Evolutionary conservation across 2,797 vertebrate species (phyloP).

Genomic region (Takifugu ocellatus): DNA sequence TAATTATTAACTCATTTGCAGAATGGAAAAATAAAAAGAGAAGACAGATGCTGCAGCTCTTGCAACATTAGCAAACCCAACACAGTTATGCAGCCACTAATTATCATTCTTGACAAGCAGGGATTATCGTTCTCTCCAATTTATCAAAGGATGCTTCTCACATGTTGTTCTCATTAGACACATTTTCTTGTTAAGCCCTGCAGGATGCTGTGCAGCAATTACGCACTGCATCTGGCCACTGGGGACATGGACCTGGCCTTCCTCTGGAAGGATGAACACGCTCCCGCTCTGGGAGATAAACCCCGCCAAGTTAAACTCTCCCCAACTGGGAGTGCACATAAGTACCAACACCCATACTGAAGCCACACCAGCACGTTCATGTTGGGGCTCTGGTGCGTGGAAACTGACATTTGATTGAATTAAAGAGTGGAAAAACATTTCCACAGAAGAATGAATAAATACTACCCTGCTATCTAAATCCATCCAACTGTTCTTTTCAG

Average conservation of each 20-base stretch:
- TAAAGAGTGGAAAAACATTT: too few species aligned
- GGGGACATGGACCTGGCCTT: conserved; percentile 41
- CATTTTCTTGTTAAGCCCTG: conserved; percentile 28
- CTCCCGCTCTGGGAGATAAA: conserved; percentile 44
- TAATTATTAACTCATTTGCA: too few species aligned
- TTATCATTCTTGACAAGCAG: neutral
- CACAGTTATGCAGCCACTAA: conserved; percentile 1
- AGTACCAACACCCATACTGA: conserved; percentile 45
- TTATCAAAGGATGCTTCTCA: conserved; percentile 39
- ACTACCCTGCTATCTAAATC: too few species aligned
- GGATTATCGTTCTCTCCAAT: conserved; percentile 11
- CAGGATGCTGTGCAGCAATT: conserved; percentile 13
- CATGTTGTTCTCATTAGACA: conserved; percentile 16
- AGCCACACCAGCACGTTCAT: neutral
- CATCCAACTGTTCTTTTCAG: too few species aligned
- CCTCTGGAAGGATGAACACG: conserved; percentile 39
- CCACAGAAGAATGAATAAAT: too few species aligned
- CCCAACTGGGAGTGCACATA: conserved; percentile 37
- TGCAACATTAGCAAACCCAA: conserved; percentile 9
- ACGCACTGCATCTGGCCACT: conserved; percentile 5
- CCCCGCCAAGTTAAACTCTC: conserved; percentile 45
- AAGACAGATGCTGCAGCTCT: neutral
- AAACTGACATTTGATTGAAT: too few species aligned
- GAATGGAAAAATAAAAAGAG: neutral
- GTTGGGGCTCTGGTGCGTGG: too few species aligned